Base-by-base conservation (phyloP, 2,888 invertebrate genomes). In the Volucella zonaria region DNA sequence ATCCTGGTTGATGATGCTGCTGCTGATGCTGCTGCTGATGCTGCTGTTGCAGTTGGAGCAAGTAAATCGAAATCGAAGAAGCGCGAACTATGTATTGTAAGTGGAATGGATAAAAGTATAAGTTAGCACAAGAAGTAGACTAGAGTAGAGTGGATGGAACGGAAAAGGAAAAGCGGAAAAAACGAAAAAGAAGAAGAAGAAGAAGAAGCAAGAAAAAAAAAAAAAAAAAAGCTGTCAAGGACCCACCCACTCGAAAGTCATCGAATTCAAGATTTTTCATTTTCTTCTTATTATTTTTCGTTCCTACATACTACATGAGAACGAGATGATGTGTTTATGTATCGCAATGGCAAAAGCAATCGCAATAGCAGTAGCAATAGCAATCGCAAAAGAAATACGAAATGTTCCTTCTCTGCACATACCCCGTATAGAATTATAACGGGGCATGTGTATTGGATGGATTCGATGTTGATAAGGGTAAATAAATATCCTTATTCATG, bases 231-330 rank as follows among this genome's bases (percentile, higher is more conserved):
- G 51, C 62, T 77, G 62, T 81, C 81, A 80, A 81, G 81, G 76
- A 80, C 81, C 81, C 81, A 85, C 85, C 85, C 81, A 85, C 81
- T 81, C 68, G 81, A 85, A 80, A 81, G 81, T 85, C 73, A 81
- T 85, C 81, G 85, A 85, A 85, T 81, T 81, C 52, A 77, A 85
- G 76, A 76, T 77, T 71, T 80, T 68, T 67, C 61, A 68, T 73
- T 81, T 85, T 73, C 58, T 79, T 79, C 58, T 67, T 80, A 64
- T 74, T 61, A 58, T 68, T 82, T n/a, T 74, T 56, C 52, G 58
- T 43, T 54, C 3, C 43, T 52, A 11, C 51, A 67, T 23, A 18
- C 18, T 68, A 54, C 62, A 54, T 40, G 18, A 49, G 66, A 61
- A 54, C 31, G 47, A 78, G 62, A 66, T 66, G 52, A 23, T 56